Base-by-base conservation (phyloP, 2,113 vertebrate genomes). In the Bucco capensis region DNA sequence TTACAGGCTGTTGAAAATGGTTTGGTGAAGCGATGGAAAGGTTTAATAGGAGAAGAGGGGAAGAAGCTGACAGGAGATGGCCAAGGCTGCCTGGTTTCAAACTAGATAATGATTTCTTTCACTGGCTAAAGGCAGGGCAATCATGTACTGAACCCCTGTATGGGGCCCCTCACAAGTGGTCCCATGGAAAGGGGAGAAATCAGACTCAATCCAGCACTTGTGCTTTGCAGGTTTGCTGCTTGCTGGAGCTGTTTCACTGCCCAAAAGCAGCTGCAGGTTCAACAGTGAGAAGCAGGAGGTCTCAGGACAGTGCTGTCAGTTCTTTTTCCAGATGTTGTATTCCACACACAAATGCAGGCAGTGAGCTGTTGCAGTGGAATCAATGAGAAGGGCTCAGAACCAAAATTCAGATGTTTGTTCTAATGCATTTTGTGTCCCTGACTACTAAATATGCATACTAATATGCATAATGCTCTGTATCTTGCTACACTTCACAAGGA, bases 291-390 rank as follows among this genome's bases (percentile, higher is more conserved):
- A 91, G 19, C 3, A 30, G 35, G 12, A 25, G 15, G 10, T 64
- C 51, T 44, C 49, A 28, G 53, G 66, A 31, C 49, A 56, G 53
- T 0, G 0, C 49, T 67, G 71, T 24, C 1, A 0, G 62, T 60
- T 69, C 42, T 72, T 72, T 79, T 37, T 64, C 24, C 67, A 33
- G n/a, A 62, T 72, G 40, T 4, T 82, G 49, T 30, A 12, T 25
- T 64, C 44, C 75, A 51, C 75, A 51, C 19, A 7, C 33, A 50
- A 44, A 40, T 22, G 31, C 40, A 47, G 50, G 27, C 47, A 53
- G 11, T 1, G 16, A 71, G 61, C 38, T 89, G 28, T 49, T 33
- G 22, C 0, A 0, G 53, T 47, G 40, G 49, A 64, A 69, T 83
- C 35, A 4, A 24, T 21, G 44, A 71, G 61, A 28, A 74, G 23